Base-by-base conservation (phyloP, 2,888 invertebrate species). In the Drosophila kuntzei region DNA sequence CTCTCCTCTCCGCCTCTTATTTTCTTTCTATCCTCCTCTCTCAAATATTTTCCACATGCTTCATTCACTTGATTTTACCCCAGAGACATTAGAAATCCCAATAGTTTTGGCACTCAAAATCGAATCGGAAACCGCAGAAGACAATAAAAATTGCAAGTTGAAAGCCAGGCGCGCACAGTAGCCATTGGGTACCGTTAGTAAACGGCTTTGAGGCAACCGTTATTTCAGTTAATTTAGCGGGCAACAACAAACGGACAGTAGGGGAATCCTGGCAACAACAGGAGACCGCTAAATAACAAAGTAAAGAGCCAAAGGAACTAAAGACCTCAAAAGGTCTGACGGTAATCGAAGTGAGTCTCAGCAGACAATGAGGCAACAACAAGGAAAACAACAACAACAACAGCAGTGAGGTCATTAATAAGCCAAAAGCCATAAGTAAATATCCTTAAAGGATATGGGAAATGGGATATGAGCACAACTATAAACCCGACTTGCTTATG, bases 151-250 rank as follows among this genome's bases (percentile, higher is more conserved):
- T 62, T 57, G 60, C 65, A 63, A 71, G 60, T 87, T 83, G 87
- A 87, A 76, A 64, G 76, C 63, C 62, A 43, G 20, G 44, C n/a
- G 62, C 53, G 50, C 65, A 80, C 89, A 76, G 89, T 83, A 88
- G 89, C 83, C 78, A 65, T 64, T 83, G 78, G 87, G 73, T 86
- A 69, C 74, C 80, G 87, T 83, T 88, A 83, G 88, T 32, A 51
- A 67, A 64, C 39, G 61, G 53, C 51, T 53, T 54, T 36, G 73
- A 49, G 58, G 55, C 55, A 50, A 79, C 82, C 79, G 89, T 89
- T 85, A 87, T 87, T 85, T 89, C 88, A 71, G 62, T 46, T 89
- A 81, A 85, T 85, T 89, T 85, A 89, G 86, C 85, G 86, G 82
- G 37, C 41, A 68, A 71, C 59, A 50, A 76, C 76, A 82, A 87